These are phyloP conservation scores for Nowickia ferox DNA, from an alignment of 2,888 invertebrate genomes.

Conservation along the genomic window DNA sequence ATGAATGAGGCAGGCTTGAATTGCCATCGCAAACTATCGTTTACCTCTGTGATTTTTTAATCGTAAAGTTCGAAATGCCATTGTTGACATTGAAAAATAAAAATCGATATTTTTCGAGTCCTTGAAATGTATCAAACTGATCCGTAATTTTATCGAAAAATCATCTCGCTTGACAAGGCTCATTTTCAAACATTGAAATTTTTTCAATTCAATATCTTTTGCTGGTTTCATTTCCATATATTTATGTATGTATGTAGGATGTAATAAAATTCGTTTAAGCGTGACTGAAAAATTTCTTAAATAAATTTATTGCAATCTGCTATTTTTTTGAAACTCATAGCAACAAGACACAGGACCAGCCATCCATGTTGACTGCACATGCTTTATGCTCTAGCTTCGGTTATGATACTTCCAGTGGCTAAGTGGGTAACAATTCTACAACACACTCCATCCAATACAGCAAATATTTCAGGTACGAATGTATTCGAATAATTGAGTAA, in stretches of 20 bases:
- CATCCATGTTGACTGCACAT: conserved; percentile 1
- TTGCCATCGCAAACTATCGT: not conserved
- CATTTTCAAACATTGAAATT: no score
- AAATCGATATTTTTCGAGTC: no score
- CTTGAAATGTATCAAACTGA: no score
- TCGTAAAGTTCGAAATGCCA: no score
- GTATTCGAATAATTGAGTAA: conserved; percentile 22
- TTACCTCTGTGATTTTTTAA: no score
- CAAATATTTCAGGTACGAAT: conserved; percentile 41
- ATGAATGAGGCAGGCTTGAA: not conserved
- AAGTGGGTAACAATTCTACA: conserved; percentile 56
- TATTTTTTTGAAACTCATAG: conserved; percentile 54
- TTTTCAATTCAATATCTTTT: not conserved
- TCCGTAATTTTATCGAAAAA: no score
- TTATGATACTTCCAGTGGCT: conserved; percentile 55
- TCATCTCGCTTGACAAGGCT: no score
- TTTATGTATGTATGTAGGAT: conserved; percentile 4
- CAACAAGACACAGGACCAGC: conserved; percentile 49
- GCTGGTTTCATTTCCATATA: not conserved
- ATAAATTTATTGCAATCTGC: conserved; percentile 28
- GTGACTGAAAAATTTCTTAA: not conserved
- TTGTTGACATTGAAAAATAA: no score
- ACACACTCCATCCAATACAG: conserved; percentile 20
- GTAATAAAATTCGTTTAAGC: not conserved
- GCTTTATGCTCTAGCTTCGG: conserved; percentile 22